Conservation (phyloP, 2,888 invertebrate species). For the Philonicus albiceps region DNA sequence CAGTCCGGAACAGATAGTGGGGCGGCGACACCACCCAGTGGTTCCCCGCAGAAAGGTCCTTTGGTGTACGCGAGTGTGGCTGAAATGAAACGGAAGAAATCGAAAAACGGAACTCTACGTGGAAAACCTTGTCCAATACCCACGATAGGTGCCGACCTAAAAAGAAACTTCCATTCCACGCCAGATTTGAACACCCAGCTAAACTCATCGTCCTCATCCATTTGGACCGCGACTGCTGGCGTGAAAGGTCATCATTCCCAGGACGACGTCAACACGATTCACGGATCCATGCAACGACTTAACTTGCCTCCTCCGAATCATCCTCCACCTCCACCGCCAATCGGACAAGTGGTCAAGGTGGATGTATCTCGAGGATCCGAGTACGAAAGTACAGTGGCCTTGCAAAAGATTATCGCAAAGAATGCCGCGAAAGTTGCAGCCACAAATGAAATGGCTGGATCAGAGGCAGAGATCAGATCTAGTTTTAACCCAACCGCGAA, state of each 20-base stretch:
- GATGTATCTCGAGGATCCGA: slow-evolving; percentile 67
- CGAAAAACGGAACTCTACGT: slow-evolving; percentile 61
- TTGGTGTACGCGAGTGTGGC: slow-evolving; percentile 92
- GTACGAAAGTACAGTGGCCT: slow-evolving; percentile 62
- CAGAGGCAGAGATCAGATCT: slow-evolving; percentile 71
- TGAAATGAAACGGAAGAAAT: slow-evolving; percentile 87
- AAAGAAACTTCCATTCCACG: slow-evolving; percentile 88
- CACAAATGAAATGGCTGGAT: slow-evolving; percentile 51
- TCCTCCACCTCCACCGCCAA: slow-evolving; percentile 82
- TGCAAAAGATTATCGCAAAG: slow-evolving; percentile 61
- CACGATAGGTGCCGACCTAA: slow-evolving; percentile 65
- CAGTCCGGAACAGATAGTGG: slow-evolving; percentile 69
- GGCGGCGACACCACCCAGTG: slow-evolving; percentile 68
- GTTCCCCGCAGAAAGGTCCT: slow-evolving; percentile 71
- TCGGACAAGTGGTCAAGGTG: slow-evolving; percentile 75
- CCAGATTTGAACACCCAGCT: slow-evolving; percentile 75
- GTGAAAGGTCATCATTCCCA: slow-evolving; percentile 73
- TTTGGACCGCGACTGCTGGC: slow-evolving; percentile 56
- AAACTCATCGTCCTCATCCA: slow-evolving; percentile 60
- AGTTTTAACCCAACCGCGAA: slow-evolving; percentile 88
- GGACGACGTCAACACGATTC: slow-evolving; percentile 70
- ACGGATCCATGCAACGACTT: slow-evolving; percentile 62
- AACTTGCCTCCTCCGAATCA: slow-evolving; percentile 80
- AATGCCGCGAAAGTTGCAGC: slow-evolving; percentile 54
- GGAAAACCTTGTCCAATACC: slow-evolving; percentile 63